Evolutionary conservation across 1,140 invertebrate genomes (phyloP), one percentile per base, ranked within the genome.

Genomic region (Lepidurus apus): DNA sequence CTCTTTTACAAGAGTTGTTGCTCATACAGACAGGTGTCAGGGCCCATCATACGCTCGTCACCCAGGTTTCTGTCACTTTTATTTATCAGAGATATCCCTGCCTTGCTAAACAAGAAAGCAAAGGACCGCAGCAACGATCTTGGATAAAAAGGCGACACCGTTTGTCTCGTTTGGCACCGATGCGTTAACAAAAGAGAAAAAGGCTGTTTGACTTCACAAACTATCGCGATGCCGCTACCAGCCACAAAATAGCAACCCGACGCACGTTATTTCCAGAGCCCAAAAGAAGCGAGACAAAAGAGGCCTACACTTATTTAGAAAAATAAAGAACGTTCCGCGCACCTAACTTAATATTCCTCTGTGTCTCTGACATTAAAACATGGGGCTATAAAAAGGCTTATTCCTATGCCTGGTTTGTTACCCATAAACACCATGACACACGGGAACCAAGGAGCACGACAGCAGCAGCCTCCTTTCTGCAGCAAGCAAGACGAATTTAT

Each of bases 21-120:
- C 8, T 21, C 21, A n/a, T 65, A 65, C 21, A 21, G 53, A 65
- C 53, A 65, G 17, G 53, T 65, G 53, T 65, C 53, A 21, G 53
- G 53, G 17, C 53, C 53, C 53, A 65, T 65, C 53, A 65, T 21
- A 65, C 53, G 53, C 53, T 65, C 53, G 53, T 65, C 53, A 65
- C 53, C 53, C 7, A 65, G 17, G 21, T 65, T 65, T 65, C 13
- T 21, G 13, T 7, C 53, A 65, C 53, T 65, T 65, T 13, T 65
- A 65, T 21, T 65, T 65, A 65, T 65, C 53, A n/a, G 53, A 65
- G 21, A 65, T 65, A 65, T 7, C n/a, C 53, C 17, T 21, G 53
- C 53, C 21, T 65, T 65, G 53, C 53, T 65, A n/a, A 65, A 65
- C 53, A 65, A 65, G 53, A 65, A 65, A 65, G n/a, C 53, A 13